Base-by-base conservation (phyloP, 2,888 invertebrate species). In the Erebia aethiops region DNA sequence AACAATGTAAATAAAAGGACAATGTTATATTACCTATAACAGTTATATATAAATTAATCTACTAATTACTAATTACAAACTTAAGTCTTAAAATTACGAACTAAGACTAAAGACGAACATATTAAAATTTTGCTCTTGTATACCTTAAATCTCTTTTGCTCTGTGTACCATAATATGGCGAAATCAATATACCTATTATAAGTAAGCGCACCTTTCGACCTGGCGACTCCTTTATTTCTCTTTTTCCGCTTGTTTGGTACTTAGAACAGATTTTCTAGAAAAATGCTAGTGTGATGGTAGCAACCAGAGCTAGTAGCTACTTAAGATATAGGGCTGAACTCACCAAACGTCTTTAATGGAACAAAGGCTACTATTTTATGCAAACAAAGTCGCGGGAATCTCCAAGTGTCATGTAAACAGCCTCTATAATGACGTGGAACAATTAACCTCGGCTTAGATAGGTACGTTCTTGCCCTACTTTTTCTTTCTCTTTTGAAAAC, bases 361-460 rank as follows among this genome's bases (percentile, higher is more conserved):
- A 49, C 21, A 54, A 64, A 54, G n/a, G 1, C 62, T 52, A 52
- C 16, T 64, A 26, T 58, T 26, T 67, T 67, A 51, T 49, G 16
- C 35, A 58, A 58, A 58, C 58, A 67, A 67, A 67, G 58, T 35
- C 58, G 57, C 26, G 67, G 67, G 57, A 58, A 49, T 67, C 26
- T 49, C 51, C n/a, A 49, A 67, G 67, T 58, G 58, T 67, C 67
- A n/a, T 67, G 67, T 67, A 67, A 67, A 67, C 67, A 67, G n/a
- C 46, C 49, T 58, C n/a, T 21, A 49, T 67, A 67, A 67, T 67
- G 67, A 67, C 67, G 67, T 58, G 74, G 67, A 74, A 74, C 78
- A 76, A 75, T 79, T 76, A 78, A 69, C 63, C 67, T 67, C 76
- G 78, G 77, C 77, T 77, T 77, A 78, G 75, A 79, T 72, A 26